Evolutionary conservation across 2,888 invertebrate genomes (phyloP).

Genomic region (Lycocerus yunnanus): DNA sequence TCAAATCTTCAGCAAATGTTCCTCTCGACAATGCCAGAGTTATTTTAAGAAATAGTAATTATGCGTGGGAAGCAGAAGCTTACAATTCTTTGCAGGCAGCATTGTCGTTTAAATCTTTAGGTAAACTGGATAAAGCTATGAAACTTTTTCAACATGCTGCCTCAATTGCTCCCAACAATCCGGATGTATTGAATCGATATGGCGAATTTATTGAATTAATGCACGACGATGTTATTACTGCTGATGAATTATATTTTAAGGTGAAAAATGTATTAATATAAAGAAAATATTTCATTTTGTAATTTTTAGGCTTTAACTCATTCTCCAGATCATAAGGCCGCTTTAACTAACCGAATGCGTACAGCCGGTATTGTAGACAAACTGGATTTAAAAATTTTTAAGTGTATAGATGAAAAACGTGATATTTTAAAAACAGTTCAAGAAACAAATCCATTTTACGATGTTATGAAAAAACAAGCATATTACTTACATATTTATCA

Average conservation of each 20-base stretch:
- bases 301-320: slow-evolving; percentile 69
- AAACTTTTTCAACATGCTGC: slow-evolving; percentile 90
- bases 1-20: slow-evolving; percentile 36
- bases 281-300: not conserved
- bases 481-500: slow-evolving; percentile 97
- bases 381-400: slow-evolving; percentile 78
- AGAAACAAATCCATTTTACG: slow-evolving; percentile 76
- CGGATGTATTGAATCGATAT: slow-evolving; percentile 89
- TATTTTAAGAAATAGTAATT: slow-evolving; percentile 6
- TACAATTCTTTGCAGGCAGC: slow-evolving; percentile 84
- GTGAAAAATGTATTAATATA: slow-evolving; percentile 49
- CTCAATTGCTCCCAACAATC: slow-evolving; percentile 88
- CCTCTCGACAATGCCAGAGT: slow-evolving; percentile 21
- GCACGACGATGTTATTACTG: slow-evolving; percentile 81
- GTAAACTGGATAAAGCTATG: slow-evolving; percentile 84
- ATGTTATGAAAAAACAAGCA: slow-evolving; percentile 90
- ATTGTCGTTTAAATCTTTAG: slow-evolving; percentile 78
- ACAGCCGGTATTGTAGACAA: slow-evolving; percentile 89
- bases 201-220: slow-evolving; percentile 91
- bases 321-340: slow-evolving; percentile 81
- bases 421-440: slow-evolving; percentile 78
- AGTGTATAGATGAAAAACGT: slow-evolving; percentile 82
- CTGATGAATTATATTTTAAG: slow-evolving; percentile 88
- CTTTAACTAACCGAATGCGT: slow-evolving; percentile 78
- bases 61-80: slow-evolving; percentile 68